Evolutionary conservation across 2,797 vertebrate genomes (phyloP).

Genomic region (Falco peregrinus): DNA sequence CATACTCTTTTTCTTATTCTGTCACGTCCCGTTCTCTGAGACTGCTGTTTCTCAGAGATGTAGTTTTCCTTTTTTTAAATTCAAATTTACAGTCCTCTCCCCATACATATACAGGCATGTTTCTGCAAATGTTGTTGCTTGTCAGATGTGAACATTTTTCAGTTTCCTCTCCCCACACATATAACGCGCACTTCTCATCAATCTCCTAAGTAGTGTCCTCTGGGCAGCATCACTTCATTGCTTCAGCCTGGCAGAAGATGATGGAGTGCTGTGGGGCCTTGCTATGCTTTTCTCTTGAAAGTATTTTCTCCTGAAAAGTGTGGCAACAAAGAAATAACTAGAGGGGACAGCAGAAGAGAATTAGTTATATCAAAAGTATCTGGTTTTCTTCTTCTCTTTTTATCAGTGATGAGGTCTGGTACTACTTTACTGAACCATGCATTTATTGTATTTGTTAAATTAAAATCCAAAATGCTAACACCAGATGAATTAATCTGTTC

Average conservation of each 20-base stretch:
- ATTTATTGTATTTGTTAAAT: conserved; percentile 18
- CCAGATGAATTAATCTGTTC: neutral
- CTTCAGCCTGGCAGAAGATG: conserved; percentile 50
- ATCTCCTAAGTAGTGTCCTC: neutral
- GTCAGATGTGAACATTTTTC: neutral
- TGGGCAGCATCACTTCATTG: conserved; percentile 44
- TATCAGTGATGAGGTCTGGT: neutral
- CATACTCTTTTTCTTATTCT: neutral
- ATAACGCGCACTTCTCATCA: conserved; percentile 37
- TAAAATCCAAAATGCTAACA: neutral
- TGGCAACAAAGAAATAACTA: neutral
- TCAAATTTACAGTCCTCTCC: neutral
- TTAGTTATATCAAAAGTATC: neutral
- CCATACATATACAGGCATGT: neutral
- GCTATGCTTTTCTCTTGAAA: neutral
- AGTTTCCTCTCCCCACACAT: conserved; percentile 26
- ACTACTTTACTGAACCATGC: neutral
- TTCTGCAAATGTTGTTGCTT: neutral
- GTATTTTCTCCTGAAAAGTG: neutral
- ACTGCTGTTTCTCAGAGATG: neutral
- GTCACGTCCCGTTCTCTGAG: neutral
- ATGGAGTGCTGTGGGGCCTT: conserved; percentile 2
- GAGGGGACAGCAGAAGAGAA: neutral
- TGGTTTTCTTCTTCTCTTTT: neutral
- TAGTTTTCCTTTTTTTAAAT: neutral